Evolutionary conservation across 2,113 vertebrate genomes (phyloP).

Genomic region (Chaetodon trifascialis): DNA sequence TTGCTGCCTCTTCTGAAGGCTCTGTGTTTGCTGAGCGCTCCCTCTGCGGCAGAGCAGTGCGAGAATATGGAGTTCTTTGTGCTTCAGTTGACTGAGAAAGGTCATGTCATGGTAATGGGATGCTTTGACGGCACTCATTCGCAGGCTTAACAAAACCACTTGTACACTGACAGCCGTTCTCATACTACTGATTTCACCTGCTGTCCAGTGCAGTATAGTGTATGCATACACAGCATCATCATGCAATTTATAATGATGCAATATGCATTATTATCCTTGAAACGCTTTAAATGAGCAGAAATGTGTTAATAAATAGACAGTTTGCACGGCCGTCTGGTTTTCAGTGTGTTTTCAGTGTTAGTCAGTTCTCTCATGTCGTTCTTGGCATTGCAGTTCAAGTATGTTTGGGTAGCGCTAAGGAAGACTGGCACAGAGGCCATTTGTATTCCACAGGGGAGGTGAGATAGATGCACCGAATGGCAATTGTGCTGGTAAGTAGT

Average conservation of each 20-base stretch:
- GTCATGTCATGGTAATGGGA: conserved; percentile 59
- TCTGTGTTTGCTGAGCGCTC: conserved; percentile 37
- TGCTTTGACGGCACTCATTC: conserved; percentile 39
- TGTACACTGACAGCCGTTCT: conserved; percentile 8
- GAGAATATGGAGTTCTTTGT: conserved; percentile 54
- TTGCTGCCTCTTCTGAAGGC: not conserved
- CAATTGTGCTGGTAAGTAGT: conserved; percentile 56
- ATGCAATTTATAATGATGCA: too few relatives aligned
- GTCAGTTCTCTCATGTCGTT: conserved; percentile 48
- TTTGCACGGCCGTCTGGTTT: conserved; percentile 43
- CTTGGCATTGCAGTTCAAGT: conserved; percentile 52
- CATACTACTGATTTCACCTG: not conserved
- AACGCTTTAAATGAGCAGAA: conserved; percentile 1
- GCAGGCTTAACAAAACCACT: conserved; percentile 2
- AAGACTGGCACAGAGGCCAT: conserved; percentile 60
- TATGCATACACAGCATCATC: not conserved
- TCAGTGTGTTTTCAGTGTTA: conserved; percentile 46
- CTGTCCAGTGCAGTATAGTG: not conserved
- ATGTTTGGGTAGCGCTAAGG: conserved; percentile 57
- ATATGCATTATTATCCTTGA: not conserved
- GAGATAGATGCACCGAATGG: conserved; percentile 57
- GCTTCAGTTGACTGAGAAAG: conserved; percentile 63
- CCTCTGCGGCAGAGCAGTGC: conserved; percentile 34
- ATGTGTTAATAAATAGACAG: conserved; percentile 24
- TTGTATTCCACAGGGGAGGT: conserved; percentile 63